These are phyloP conservation scores for Eueremaeus valkanovi DNA, from an alignment of 2,888 invertebrate genomes.

Conservation along the genomic window DNA sequence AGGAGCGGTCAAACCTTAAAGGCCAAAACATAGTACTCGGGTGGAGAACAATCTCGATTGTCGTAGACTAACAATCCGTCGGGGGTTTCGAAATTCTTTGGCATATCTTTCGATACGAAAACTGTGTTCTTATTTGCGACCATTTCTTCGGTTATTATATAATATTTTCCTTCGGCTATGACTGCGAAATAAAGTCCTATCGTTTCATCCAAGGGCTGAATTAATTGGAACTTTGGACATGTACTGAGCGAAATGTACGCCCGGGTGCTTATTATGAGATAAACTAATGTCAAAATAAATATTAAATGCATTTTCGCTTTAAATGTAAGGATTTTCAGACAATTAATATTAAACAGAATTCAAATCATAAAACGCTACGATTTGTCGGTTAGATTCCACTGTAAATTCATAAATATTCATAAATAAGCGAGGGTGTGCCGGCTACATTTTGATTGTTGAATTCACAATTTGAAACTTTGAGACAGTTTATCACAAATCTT, in stretches of 20 bases:
- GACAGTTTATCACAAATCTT: too few relatives aligned
- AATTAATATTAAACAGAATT: too few relatives aligned
- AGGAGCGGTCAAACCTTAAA: background rate
- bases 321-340: too few relatives aligned
- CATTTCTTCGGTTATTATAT: background rate
- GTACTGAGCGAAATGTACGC: background rate
- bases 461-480: too few relatives aligned
- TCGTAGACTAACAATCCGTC: background rate
- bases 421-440: too few relatives aligned
- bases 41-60: background rate
- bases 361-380: too few relatives aligned
- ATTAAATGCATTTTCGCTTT: too few relatives aligned
- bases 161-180: background rate
- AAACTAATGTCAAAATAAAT: background rate
- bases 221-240: slow-evolving; percentile 3
- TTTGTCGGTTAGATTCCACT: too few relatives aligned
- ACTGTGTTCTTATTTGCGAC: too few relatives aligned
- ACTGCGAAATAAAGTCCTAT: background rate
- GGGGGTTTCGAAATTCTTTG: background rate
- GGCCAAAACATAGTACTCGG: background rate
- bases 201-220: slow-evolving; percentile 11
- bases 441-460: too few relatives aligned
- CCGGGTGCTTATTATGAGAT: too few relatives aligned
- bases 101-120: background rate
- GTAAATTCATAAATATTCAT: too few relatives aligned